phyloP scores from a whole-genome alignment of 2,888 invertebrate species.

The Rugalucina vietnamica region DNA sequence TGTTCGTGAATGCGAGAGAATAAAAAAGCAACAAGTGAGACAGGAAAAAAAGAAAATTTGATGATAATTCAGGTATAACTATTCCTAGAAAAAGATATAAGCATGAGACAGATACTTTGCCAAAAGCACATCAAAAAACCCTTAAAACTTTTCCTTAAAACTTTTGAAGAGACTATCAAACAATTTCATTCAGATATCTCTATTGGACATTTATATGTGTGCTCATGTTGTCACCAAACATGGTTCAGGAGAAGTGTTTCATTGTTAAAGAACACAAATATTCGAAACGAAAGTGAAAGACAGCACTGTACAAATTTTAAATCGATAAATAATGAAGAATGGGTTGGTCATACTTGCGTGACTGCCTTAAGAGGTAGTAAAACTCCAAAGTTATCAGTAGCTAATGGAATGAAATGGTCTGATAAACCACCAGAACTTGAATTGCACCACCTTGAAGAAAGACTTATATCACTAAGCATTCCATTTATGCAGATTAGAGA shows the following conservation, averaged over 20 bases:
- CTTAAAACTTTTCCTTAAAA: too few relatives aligned
- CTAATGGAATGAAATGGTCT: too few relatives aligned
- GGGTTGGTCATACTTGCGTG: neutral
- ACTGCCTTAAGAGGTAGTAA: neutral
- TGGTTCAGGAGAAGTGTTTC: neutral
- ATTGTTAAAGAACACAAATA: neutral
- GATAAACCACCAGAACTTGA: too few relatives aligned
- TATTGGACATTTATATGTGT: neutral
- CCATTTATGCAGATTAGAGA: too few relatives aligned
- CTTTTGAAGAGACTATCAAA: neutral
- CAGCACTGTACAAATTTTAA: neutral
- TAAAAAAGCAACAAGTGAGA: neutral
- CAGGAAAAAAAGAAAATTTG: neutral
- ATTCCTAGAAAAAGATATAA: neutral
- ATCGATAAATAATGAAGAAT: neutral
- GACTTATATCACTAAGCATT: too few relatives aligned
- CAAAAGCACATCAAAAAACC: too few relatives aligned
- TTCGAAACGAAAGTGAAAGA: neutral
- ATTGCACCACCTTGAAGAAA: too few relatives aligned
- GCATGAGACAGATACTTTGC: neutral
- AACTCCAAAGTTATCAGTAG: too few relatives aligned
- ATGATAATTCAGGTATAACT: neutral
- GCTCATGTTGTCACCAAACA: neutral
- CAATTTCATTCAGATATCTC: neutral
- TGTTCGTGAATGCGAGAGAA: neutral